phyloP scores from a whole-genome alignment of 1,140 invertebrate genomes.

The Drosophila albomicans region DNA sequence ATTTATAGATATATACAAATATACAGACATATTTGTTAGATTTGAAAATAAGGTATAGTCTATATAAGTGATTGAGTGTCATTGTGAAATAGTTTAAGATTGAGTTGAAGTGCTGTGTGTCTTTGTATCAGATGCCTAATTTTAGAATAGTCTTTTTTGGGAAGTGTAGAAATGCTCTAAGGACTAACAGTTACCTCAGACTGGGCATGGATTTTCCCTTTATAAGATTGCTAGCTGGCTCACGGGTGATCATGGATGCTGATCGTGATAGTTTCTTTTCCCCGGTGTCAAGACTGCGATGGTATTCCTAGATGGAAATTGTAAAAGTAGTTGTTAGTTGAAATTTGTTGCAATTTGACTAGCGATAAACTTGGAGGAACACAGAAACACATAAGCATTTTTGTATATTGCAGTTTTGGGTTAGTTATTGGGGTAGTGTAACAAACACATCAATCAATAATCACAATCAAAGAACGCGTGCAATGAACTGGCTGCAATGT shows the following conservation, averaged over 20 bases:
- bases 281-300: slow-evolving; percentile 91
- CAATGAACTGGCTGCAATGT: slow-evolving; percentile 31
- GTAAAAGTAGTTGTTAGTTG: slow-evolving; percentile 3
- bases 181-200: slow-evolving; percentile 90
- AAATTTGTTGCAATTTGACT: background rate
- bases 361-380: slow-evolving; percentile 56
- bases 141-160: slow-evolving; percentile 23
- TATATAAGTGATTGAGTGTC: slow-evolving; percentile 23
- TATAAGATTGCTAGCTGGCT: slow-evolving; percentile 89
- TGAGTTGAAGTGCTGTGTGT: background rate
- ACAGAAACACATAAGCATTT: slow-evolving; percentile 38
- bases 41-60: slow-evolving; percentile 1
- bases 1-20: slow-evolving; percentile 37
- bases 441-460: slow-evolving; percentile 40
- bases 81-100: slow-evolving; percentile 1
- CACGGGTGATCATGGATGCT: slow-evolving; percentile 87
- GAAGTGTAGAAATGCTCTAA: background rate
- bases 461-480: slow-evolving; percentile 52
- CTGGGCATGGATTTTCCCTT: slow-evolving; percentile 98
- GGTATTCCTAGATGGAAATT: slow-evolving; percentile 88
- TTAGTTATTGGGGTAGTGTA: slow-evolving; percentile 15
- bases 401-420: slow-evolving; percentile 13
- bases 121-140: slow-evolving; percentile 52
- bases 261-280: slow-evolving; percentile 89
- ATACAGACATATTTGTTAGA: slow-evolving; percentile 16